phyloP scores from a whole-genome alignment of 1,140 invertebrate genomes.

The Cheumatopsyche charites region DNA sequence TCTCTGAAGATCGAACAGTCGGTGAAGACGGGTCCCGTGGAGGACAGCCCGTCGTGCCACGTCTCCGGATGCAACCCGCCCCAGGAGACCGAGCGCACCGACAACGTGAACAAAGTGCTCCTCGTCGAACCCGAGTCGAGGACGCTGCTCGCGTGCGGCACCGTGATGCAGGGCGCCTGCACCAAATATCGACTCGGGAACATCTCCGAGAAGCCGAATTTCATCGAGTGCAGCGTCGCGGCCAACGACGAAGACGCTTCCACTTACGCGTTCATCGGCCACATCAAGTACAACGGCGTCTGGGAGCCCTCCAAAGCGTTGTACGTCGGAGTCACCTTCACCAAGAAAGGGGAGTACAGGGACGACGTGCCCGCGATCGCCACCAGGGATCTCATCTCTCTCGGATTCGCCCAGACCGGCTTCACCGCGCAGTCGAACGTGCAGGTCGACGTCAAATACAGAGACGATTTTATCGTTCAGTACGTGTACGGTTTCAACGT shows the following conservation, averaged over 20 bases:
- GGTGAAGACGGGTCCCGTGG: slow-evolving; percentile 73
- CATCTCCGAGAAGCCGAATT: slow-evolving; percentile 76
- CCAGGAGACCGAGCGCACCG: slow-evolving; percentile 70
- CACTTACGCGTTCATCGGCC: slow-evolving; percentile 93
- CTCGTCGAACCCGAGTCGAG: slow-evolving; percentile 83
- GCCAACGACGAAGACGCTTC: slow-evolving; percentile 91
- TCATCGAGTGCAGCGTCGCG: slow-evolving; percentile 80
- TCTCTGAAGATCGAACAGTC: slow-evolving; percentile 74
- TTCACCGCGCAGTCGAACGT: slow-evolving; percentile 87
- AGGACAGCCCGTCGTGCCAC: slow-evolving; percentile 87
- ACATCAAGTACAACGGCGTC: slow-evolving; percentile 79
- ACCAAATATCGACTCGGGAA: slow-evolving; percentile 83
- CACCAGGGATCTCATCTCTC: slow-evolving; percentile 78
- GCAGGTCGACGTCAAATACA: slow-evolving; percentile 92
- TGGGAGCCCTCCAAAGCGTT: slow-evolving; percentile 81
- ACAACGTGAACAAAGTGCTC: slow-evolving; percentile 92
- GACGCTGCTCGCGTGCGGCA: slow-evolving; percentile 87
- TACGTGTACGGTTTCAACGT: slow-evolving; percentile 97
- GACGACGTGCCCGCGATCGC: slow-evolving; percentile 93
- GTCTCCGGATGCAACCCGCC: slow-evolving; percentile 78
- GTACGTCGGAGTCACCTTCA: slow-evolving; percentile 95
- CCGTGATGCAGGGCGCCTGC: slow-evolving; percentile 85
- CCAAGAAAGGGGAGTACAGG: slow-evolving; percentile 89
- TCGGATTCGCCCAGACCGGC: slow-evolving; percentile 81
- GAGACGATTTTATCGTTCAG: slow-evolving; percentile 92